These are phyloP conservation scores for Muscicapa adusta DNA, from an alignment of 2,113 vertebrate genomes.

Conservation along the genomic window DNA sequence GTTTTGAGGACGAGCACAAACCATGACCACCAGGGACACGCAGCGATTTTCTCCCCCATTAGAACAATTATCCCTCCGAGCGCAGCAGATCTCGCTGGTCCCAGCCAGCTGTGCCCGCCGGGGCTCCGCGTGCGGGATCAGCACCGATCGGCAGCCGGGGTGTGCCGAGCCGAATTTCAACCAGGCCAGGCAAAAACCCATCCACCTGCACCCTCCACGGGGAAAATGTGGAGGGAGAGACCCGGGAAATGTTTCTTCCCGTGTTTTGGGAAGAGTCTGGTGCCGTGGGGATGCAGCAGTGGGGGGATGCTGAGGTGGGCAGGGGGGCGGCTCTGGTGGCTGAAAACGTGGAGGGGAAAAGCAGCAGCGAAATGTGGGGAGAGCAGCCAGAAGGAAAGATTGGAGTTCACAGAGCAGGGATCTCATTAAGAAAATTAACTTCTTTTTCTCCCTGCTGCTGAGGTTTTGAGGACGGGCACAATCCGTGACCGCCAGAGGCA, in stretches of 20 bases:
- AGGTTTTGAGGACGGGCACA: neutral
- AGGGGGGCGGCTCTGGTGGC: neutral
- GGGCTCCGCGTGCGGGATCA: too few relatives aligned
- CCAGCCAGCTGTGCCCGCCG: too few relatives aligned
- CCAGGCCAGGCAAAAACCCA: neutral
- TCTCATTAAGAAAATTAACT: neutral
- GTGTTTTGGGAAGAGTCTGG: neutral
- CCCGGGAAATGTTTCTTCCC: accelerated
- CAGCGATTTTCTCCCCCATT: too few relatives aligned
- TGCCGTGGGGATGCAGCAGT: neutral
- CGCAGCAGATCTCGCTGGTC: too few relatives aligned
- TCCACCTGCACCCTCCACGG: neutral
- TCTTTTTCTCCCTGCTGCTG: neutral
- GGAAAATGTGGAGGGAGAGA: neutral
- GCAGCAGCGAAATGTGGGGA: accelerated
- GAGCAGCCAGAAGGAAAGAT: neutral
- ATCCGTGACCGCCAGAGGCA: accelerated
- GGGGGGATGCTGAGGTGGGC: accelerated
- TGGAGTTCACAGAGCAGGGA: neutral
- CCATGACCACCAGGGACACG: accelerated
- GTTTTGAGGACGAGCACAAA: neutral
- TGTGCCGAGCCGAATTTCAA: neutral
- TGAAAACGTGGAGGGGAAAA: neutral
- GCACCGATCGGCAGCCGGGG: too few relatives aligned
- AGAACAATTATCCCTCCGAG: too few relatives aligned